Evolutionary conservation across 2,888 invertebrate species (phyloP), one percentile per base, ranked within the genome.

Genomic region (Venusia cambrica): DNA sequence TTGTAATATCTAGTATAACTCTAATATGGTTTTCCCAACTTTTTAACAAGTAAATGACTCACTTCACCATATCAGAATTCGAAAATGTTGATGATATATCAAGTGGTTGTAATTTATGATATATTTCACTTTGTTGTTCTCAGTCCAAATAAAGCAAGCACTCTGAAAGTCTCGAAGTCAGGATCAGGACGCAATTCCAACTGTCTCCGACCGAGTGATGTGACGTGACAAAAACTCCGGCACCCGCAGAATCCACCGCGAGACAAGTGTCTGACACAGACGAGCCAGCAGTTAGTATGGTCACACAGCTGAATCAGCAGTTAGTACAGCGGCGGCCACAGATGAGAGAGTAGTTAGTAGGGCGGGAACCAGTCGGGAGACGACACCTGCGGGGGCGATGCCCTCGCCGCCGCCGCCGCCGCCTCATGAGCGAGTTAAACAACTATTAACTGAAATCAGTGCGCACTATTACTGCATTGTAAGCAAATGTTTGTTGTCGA

Each of bases 301-400:
- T 4, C 10, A 11, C 31, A 17, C 16, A 22, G 22, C 5, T 16
- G 5, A 1, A 1, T 10, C 15, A 11, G 5, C 15, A 30, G 17
- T 4, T n/a, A 6, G 17, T 26, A 17, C 9, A 9, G 2, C 6
- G 10, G 3, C 5, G 4, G 11, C 6, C 19, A 5, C 24, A 25
- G 33, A n/a, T 11, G 14, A 2, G 2, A 4, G 2, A 2, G 2
- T 3, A 17, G 37, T 30, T 11, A 16, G 27, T 21, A n/a, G 5
- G 4, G 6, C 31, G 21, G 29, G 31, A 29, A 35, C 43, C 38
- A 12, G 38, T 38, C 34, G 16, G 13, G 9, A 5, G 10, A 11
- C 12, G n/a, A 32, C 43, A 29, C 35, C 38, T 29, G 43, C 38
- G 31, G 18, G 34, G 31, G 15, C 43, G 38, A 36, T 25, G 36